Conservation (phyloP, 1,140 invertebrate species). For the Augochlora pura region DNA sequence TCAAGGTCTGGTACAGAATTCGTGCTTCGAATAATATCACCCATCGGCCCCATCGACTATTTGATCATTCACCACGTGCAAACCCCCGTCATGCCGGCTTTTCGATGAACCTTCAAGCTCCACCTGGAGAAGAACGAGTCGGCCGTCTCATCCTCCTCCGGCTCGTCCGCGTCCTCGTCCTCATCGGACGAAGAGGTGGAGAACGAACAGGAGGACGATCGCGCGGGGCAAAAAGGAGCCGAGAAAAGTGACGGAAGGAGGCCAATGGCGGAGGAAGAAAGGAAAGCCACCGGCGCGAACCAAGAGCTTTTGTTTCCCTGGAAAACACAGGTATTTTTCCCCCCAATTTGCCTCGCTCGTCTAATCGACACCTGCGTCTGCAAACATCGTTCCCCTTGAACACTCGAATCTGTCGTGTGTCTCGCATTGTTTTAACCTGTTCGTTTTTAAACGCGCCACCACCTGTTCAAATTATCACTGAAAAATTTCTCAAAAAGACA, state of each 20-base stretch:
- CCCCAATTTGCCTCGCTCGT: no score
- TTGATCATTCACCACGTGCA: constrained; percentile 57
- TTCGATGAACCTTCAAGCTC: constrained; percentile 51
- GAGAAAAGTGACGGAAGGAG: constrained; percentile 64
- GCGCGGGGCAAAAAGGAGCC: constrained; percentile 54
- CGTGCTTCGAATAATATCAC: constrained; percentile 71
- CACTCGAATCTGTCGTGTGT: no score
- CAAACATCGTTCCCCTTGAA: no score
- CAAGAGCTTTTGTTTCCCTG: constrained; percentile 60
- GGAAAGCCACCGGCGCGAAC: constrained; percentile 43
- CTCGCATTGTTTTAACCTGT: no score
- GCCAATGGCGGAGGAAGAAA: constrained; percentile 57
- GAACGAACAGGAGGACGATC: constrained; percentile 53
- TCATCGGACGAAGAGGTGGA: constrained; percentile 52
- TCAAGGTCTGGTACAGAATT: constrained; percentile 74
- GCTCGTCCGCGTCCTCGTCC: constrained; percentile 48
- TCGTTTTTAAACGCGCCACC: no score
- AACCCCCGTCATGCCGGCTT: constrained; percentile 24
- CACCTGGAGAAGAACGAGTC: constrained; percentile 64
- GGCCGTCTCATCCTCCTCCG: constrained; percentile 30
- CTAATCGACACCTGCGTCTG: no score
- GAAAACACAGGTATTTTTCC: constrained; percentile 37
- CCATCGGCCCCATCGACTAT: constrained; percentile 56
- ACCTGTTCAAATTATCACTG: no score
- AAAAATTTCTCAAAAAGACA: no score